These are phyloP conservation scores for Lateolabrax maculatus DNA, from an alignment of 2,797 vertebrate species.

Conservation along the genomic window DNA sequence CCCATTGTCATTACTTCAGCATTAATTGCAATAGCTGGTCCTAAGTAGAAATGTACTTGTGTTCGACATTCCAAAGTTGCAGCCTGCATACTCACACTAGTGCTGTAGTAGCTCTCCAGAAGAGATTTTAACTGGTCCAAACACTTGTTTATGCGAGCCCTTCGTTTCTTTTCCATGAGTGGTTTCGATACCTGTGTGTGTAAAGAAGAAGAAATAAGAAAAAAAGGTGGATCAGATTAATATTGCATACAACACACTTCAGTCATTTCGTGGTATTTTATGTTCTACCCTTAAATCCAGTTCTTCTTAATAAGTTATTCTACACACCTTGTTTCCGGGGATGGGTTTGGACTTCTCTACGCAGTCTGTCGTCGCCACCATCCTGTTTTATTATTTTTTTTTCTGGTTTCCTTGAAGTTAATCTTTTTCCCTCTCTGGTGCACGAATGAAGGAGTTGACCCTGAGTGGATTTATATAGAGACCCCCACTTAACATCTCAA, in stretches of 20 bases:
- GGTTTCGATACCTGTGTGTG: constrained; percentile 93
- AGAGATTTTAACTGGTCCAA: constrained; percentile 90
- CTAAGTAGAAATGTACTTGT: neutral
- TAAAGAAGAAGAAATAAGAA: no score
- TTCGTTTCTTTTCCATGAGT: constrained; percentile 92
- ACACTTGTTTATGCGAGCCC: constrained; percentile 91
- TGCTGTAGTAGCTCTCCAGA: constrained; percentile 89
- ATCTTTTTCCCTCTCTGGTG: constrained; percentile 29
- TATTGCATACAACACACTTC: neutral
- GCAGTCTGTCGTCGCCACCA: constrained; percentile 81
- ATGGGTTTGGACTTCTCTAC: constrained; percentile 66
- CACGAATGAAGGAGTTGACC: constrained; percentile 60
- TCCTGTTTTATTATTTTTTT: constrained; percentile 66
- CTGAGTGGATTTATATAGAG: constrained; percentile 85
- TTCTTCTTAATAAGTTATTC: neutral
- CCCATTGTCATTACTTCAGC: no score
- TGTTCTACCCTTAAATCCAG: neutral
- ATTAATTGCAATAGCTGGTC: neutral
- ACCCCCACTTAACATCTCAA: constrained; percentile 91
- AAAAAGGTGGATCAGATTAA: neutral
- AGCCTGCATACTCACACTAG: constrained; percentile 82
- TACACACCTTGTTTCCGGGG: constrained; percentile 80
- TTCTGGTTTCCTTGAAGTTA: constrained; percentile 42
- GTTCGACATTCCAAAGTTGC: neutral
- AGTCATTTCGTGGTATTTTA: neutral